Conservation (phyloP, 2,113 vertebrate species). For the Pica pica region DNA sequence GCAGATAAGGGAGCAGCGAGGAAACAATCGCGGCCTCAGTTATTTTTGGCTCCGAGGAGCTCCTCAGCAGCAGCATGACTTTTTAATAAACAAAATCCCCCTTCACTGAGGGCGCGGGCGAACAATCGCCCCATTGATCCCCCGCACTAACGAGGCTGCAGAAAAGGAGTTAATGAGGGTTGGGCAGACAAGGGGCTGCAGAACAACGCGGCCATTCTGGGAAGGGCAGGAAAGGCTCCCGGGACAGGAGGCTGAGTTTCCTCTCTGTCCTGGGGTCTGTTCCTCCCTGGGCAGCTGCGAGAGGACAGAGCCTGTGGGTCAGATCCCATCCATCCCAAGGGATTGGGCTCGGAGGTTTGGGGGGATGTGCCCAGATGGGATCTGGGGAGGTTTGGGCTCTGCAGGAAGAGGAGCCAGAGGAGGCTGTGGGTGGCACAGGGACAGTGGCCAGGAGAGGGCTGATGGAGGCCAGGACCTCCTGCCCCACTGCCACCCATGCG, state of each 20-base stretch:
- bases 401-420: not conserved
- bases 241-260: not conserved
- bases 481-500: not conserved
- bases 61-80: slow-evolving; percentile 27
- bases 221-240: not conserved
- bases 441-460: not conserved
- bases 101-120: not conserved
- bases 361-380: not conserved
- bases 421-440: not conserved
- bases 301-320: not conserved
- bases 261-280: not conserved
- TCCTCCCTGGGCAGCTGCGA: not conserved
- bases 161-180: not conserved
- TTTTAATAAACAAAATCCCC: slow-evolving; percentile 38
- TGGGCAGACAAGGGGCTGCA: not conserved
- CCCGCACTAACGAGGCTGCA: not conserved
- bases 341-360: not conserved
- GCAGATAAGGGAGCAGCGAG: slow-evolving; percentile 35
- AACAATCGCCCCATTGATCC: slow-evolving; percentile 35
- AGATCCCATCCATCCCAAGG: not conserved
- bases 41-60: not conserved
- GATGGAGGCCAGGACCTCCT: not conserved
- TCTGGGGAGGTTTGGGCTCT: not conserved
- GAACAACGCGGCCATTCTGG: slow-evolving; percentile 19
- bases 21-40: not conserved